Conservation (phyloP, 2,797 vertebrate species). For the Helicolenus hilgendorfi region DNA sequence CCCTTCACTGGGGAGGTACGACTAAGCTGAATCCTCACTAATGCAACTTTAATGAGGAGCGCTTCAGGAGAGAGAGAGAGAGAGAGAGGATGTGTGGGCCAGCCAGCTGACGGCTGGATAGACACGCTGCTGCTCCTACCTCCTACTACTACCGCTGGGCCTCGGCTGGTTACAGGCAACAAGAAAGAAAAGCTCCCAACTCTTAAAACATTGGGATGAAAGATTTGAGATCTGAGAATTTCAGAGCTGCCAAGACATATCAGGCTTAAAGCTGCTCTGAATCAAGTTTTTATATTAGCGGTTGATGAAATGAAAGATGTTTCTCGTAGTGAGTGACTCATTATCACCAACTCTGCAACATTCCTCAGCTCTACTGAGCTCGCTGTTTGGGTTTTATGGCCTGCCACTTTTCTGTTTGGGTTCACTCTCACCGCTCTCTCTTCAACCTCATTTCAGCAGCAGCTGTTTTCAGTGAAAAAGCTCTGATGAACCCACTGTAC, state of each 20-base stretch:
- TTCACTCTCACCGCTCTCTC: neutral
- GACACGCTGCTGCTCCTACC: neutral
- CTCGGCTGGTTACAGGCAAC: neutral
- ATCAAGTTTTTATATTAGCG: neutral
- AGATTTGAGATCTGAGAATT: neutral
- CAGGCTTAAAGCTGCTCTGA: neutral
- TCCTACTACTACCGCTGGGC: neutral
- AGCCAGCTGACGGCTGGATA: conserved; percentile 15
- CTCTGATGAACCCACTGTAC: neutral
- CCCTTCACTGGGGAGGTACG: conserved; percentile 18
- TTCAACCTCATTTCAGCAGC: neutral
- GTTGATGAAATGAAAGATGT: neutral
- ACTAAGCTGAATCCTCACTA: conserved; percentile 36
- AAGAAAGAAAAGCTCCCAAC: neutral
- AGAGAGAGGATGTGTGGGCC: conserved; percentile 18
- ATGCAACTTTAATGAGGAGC: conserved; percentile 61
- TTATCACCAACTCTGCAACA: neutral
- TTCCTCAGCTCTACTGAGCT: neutral
- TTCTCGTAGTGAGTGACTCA: neutral
- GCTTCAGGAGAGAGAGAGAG: neutral
- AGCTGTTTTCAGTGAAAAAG: neutral
- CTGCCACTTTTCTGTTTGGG: neutral
- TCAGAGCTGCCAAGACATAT: neutral
- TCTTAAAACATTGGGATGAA: neutral
- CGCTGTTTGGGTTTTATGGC: neutral